These are phyloP conservation scores for Chironomus striatipennis DNA, from an alignment of 1,140 invertebrate species.

Conservation along the genomic window DNA sequence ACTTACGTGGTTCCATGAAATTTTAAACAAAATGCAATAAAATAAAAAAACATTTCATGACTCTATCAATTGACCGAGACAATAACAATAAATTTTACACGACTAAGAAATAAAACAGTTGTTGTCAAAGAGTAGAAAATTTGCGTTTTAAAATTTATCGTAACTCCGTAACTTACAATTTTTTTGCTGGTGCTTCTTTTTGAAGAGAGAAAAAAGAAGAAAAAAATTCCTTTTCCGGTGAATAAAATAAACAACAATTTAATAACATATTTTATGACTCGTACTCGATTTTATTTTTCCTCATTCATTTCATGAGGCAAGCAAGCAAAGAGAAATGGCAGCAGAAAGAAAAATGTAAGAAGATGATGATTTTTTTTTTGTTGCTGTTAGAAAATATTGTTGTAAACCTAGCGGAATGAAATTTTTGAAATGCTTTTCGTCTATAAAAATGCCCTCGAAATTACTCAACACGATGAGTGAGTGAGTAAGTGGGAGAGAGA, in stretches of 20 bases:
- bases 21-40: no score
- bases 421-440: neutral
- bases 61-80: no score
- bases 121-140: no score
- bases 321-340: neutral
- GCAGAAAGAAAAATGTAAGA: no score
- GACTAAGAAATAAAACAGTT: no score
- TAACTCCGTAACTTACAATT: neutral
- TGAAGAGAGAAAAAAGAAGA: neutral
- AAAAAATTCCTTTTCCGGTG: slow-evolving; percentile 7
- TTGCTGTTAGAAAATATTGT: no score
- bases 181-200: neutral
- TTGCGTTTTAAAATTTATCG: no score
- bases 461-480: no score
- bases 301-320: neutral
- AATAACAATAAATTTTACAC: no score
- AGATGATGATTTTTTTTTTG: no score
- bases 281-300: slow-evolving; percentile 21
- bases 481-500: neutral
- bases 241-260: slow-evolving; percentile 21
- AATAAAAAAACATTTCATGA: no score
- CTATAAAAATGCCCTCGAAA: neutral
- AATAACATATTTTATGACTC: slow-evolving; percentile 21
- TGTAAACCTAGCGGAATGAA: slow-evolving; percentile 7
- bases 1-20: no score